phyloP scores from a whole-genome alignment of 2,888 invertebrate species.

The Tipula vernalis region DNA sequence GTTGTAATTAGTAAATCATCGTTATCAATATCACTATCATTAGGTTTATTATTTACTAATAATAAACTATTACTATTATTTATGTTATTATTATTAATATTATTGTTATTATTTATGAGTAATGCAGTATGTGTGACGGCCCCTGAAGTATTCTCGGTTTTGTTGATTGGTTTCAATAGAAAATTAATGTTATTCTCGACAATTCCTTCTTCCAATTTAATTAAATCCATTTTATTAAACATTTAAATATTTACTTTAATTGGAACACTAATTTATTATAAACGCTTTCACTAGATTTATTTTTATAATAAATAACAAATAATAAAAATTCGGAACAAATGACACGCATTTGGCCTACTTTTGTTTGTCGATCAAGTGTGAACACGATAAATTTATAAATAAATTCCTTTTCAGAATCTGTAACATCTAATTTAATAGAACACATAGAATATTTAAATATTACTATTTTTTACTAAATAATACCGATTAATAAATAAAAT shows the following conservation, averaged over 20 bases:
- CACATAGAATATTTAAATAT: no score
- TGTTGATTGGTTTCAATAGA: not conserved
- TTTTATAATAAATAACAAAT: not conserved
- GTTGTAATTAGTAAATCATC: not conserved
- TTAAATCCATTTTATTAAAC: slow-evolving; percentile 6
- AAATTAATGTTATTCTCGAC: not conserved
- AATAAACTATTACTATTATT: not conserved
- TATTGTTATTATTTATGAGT: not conserved
- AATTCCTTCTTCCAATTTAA: slow-evolving; percentile 7
- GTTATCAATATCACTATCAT: not conserved
- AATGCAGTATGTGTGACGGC: not conserved
- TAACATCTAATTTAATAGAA: not conserved
- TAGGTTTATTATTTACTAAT: not conserved
- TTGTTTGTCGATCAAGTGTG: not conserved
- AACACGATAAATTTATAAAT: not conserved
- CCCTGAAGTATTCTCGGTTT: not conserved
- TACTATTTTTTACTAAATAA: no score
- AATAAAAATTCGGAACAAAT: not conserved
- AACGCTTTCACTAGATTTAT: not conserved
- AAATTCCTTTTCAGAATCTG: not conserved
- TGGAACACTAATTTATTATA: not conserved
- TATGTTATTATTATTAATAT: not conserved
- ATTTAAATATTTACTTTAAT: not conserved
- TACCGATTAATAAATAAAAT: not conserved
- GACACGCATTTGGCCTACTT: not conserved